phyloP scores from a whole-genome alignment of 2,113 vertebrate genomes.

The Poeciliopsis turrubarensis region DNA sequence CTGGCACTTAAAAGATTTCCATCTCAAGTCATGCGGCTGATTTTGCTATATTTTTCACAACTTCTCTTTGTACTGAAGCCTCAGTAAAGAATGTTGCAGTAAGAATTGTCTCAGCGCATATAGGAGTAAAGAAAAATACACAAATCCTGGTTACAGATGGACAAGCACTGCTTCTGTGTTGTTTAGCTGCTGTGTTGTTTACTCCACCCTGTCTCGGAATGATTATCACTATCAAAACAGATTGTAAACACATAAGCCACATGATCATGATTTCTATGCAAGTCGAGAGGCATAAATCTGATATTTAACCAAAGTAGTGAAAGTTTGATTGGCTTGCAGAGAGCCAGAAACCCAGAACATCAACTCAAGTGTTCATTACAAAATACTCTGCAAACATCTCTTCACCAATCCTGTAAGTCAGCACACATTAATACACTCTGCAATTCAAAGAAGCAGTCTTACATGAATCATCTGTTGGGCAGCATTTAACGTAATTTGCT shows the following conservation, averaged over 20 bases:
- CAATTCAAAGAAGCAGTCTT: background rate
- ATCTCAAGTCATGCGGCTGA: slow-evolving; percentile 6
- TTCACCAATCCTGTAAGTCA: background rate
- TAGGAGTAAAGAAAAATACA: background rate
- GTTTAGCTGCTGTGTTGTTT: slow-evolving; percentile 25
- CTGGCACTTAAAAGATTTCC: slow-evolving; percentile 33
- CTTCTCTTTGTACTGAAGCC: slow-evolving; percentile 18
- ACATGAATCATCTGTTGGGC: background rate
- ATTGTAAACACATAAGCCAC: slow-evolving; percentile 17
- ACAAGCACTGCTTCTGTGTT: slow-evolving; percentile 1
- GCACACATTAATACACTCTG: too few relatives aligned
- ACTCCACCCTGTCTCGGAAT: slow-evolving; percentile 27
- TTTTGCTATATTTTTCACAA: slow-evolving; percentile 16
- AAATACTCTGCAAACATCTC: background rate
- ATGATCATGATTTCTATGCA: slow-evolving; percentile 17
- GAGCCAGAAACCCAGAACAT: background rate
- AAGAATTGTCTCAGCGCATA: background rate
- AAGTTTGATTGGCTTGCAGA: background rate
- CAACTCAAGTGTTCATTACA: slow-evolving; percentile 3
- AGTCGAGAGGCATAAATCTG: slow-evolving; percentile 24
- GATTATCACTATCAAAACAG: slow-evolving; percentile 33
- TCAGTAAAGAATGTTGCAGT: slow-evolving; percentile 12
- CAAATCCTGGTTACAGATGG: slow-evolving; percentile 4
- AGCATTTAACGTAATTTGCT: background rate
- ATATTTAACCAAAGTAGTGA: slow-evolving; percentile 19